A percentile compares a stretch with the other conserved stretches of the same genome.
Conservation (phyloP, 2,888 invertebrate genomes). For the Coelinius sp. region DNA sequence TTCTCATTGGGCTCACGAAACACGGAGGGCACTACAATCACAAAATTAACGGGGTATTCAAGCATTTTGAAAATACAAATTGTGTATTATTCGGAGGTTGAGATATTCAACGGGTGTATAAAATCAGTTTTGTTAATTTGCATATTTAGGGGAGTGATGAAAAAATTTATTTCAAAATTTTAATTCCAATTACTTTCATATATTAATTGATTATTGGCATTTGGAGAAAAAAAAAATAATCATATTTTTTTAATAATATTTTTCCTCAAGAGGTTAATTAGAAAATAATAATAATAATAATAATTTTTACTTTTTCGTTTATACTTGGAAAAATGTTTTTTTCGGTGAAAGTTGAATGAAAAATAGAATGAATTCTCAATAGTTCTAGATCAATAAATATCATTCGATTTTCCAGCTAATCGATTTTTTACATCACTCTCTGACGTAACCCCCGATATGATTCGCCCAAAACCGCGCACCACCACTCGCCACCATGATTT, state of each 20-base stretch:
- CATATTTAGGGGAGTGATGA: background rate
- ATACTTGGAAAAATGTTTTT: too few relatives aligned
- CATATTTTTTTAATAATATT: too few relatives aligned
- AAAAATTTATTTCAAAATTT: background rate
- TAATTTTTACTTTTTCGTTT: too few relatives aligned
- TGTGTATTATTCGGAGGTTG: background rate
- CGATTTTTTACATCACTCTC: constrained; percentile 58
- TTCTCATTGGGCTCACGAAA: background rate
- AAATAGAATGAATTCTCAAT: too few relatives aligned
- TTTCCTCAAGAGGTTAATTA: too few relatives aligned
- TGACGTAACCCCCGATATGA: constrained; percentile 57
- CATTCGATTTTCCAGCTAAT: constrained; percentile 58
- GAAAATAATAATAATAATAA: too few relatives aligned
- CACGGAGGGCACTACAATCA: constrained; percentile 16
- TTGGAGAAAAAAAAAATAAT: too few relatives aligned
- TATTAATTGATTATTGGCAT: too few relatives aligned
- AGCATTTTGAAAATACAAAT: background rate
- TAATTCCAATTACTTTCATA: too few relatives aligned
- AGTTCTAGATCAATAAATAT: constrained; percentile 59
- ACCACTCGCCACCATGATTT: constrained; percentile 63
- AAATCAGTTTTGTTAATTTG: too few relatives aligned
- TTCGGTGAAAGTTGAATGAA: too few relatives aligned
- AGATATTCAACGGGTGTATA: too few relatives aligned
- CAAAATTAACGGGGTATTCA: constrained; percentile 28
- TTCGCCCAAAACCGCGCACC: constrained; percentile 61